Evolutionary conservation across 1,140 invertebrate species (phyloP).

Genomic region (Mactra quadrangularis): DNA sequence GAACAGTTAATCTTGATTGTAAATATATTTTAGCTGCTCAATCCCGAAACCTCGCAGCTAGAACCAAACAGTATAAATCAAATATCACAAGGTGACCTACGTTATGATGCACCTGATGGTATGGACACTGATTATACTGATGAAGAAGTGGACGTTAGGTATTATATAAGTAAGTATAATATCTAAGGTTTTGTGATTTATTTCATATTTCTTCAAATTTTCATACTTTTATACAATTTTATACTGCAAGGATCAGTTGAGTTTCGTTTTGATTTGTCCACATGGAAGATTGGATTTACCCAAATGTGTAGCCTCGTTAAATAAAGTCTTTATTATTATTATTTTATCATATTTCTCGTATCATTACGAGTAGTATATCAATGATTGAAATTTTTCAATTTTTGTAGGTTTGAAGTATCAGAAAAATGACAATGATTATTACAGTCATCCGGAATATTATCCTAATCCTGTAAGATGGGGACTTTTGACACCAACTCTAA

Average conservation of each 20-base stretch:
- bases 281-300: too few relatives aligned
- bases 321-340: not conserved
- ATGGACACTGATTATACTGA: conserved; percentile 24
- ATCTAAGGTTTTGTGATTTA: not conserved
- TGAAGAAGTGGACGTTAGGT: conserved; percentile 20
- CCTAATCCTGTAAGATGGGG: conserved; percentile 9
- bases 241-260: too few relatives aligned
- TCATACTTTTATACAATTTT: too few relatives aligned
- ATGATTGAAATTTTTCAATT: too few relatives aligned
- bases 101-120: conserved; percentile 25
- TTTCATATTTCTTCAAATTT: not conserved
- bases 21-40: conserved; percentile 9
- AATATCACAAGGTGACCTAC: not conserved
- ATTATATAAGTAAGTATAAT: conserved; percentile 50
- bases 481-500: conserved; percentile 50
- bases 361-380: too few relatives aligned
- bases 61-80: conserved; percentile 1
- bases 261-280: too few relatives aligned
- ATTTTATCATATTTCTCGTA: not conserved
- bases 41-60: not conserved
- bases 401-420: conserved; percentile 35
- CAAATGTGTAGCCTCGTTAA: too few relatives aligned
- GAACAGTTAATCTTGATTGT: too few relatives aligned
- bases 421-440: conserved; percentile 41
- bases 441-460: conserved; percentile 50